Evolutionary conservation across 2,797 vertebrate genomes (phyloP).

Genomic region (Pantherophis alleghaniensis): DNA sequence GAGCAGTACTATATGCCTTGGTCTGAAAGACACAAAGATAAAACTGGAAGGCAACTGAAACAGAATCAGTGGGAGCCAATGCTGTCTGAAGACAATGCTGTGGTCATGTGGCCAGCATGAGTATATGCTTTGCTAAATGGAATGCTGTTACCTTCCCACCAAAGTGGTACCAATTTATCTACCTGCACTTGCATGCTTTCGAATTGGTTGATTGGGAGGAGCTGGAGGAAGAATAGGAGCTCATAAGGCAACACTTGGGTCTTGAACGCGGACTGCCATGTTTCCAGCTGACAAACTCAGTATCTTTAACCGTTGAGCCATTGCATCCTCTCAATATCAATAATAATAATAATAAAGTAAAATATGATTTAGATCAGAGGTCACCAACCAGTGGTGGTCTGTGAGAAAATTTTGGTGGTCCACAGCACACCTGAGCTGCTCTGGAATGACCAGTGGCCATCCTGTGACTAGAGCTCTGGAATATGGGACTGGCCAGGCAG

Average conservation of each 20-base stretch:
- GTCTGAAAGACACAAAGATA: background rate
- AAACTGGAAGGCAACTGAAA: background rate
- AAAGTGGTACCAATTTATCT: background rate
- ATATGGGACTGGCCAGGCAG: too few relatives aligned
- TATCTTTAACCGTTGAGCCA: background rate
- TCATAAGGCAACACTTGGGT: background rate
- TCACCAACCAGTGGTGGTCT: too few relatives aligned
- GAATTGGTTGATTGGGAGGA: background rate
- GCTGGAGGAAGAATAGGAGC: background rate
- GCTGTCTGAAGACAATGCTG: background rate
- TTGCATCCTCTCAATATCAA: background rate
- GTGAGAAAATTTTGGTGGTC: too few relatives aligned
- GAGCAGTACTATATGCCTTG: background rate
- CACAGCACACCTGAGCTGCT: too few relatives aligned
- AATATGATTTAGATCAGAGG: background rate
- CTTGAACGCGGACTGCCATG: background rate
- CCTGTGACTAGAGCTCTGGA: too few relatives aligned
- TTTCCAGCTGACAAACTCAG: background rate
- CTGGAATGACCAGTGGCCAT: too few relatives aligned
- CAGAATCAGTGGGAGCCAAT: background rate
- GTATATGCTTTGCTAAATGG: background rate
- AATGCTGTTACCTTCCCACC: background rate
- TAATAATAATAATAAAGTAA: background rate
- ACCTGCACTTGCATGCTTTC: background rate
- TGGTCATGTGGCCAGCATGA: background rate